Base-by-base conservation (phyloP, 2,797 vertebrate species). In the Crenuchus spilurus region DNA sequence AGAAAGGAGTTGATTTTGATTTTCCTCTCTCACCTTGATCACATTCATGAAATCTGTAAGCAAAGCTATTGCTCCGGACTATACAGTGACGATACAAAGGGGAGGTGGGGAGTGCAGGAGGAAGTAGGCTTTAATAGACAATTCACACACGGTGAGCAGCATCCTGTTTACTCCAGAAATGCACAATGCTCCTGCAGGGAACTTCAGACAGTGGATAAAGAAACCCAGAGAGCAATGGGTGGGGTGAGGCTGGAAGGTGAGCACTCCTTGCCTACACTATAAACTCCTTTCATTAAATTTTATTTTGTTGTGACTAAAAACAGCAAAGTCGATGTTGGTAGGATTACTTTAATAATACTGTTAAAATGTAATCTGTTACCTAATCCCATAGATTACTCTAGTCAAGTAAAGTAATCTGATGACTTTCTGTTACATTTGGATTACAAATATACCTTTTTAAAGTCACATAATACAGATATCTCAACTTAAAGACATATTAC, bases 161-260 rank as follows among this genome's bases (percentile, higher is more conserved):
- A 72, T 64, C 33, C 58, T 73, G 71, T 73, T 73, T 55, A 41
- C 10, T 44, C 2, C 31, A 49, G 8, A 46, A 35, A 70, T 28
- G 13, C 28, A 65, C 26, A 33, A 35, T 39, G 26, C 22, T 37
- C 51, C 51, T 66, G 16, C 13, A 44, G 37, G 37, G 46, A 64
- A 20, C 9, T 48, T 66, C 30, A 46, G 48, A 44, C 41, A 51
- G 9, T 63, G 46, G 28, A 46, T 69, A 62, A 61, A 75, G 5
- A 5, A 2, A 10, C 18, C 46, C 52, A 16, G 10, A 69, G 13
- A 18, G 2, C 44, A 51, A 14, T 52, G 26, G 64, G 44, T 61
- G 64, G 55, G 35, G 33, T 48, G 8, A 33, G 18, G 48, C 16
- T 11, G 20, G 24, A 58, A 16, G 6, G 31, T 31, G 39, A 22